Conservation (phyloP, 2,888 invertebrate species). For the Altica lythri region DNA sequence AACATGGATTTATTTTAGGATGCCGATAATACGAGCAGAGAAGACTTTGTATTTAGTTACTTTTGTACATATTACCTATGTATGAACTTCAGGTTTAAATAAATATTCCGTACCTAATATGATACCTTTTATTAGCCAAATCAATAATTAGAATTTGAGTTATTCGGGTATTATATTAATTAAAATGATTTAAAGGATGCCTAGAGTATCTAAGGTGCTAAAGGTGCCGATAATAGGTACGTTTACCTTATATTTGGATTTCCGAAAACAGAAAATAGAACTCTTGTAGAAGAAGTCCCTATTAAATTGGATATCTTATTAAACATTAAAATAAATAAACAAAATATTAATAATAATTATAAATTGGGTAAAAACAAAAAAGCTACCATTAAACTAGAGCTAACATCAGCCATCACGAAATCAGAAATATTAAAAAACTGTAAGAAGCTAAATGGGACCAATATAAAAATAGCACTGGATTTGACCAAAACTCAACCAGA, state of each 20-base stretch:
- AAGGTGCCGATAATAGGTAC: conserved; percentile 1
- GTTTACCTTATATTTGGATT: background rate
- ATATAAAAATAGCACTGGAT: background rate
- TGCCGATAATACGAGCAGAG: background rate
- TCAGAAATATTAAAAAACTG: too few relatives aligned
- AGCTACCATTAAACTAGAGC: background rate
- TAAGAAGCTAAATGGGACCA: background rate
- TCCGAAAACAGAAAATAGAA: too few relatives aligned
- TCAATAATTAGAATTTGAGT: background rate
- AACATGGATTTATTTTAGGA: conserved; percentile 1
- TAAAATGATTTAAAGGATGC: too few relatives aligned
- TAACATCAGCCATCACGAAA: too few relatives aligned
- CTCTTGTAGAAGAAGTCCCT: too few relatives aligned
- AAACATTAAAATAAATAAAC: too few relatives aligned
- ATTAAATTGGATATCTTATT: too few relatives aligned
- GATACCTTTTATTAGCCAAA: too few relatives aligned
- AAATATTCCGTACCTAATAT: too few relatives aligned
- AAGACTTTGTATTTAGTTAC: background rate
- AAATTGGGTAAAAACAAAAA: background rate
- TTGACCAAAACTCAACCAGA: background rate
- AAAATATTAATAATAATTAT: too few relatives aligned
- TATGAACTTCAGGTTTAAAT: too few relatives aligned
- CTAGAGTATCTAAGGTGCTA: too few relatives aligned
- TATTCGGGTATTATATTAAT: background rate
- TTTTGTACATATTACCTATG: background rate